Evolutionary conservation across 2,113 vertebrate genomes (phyloP).

Genomic region (Rhea americana): DNA sequence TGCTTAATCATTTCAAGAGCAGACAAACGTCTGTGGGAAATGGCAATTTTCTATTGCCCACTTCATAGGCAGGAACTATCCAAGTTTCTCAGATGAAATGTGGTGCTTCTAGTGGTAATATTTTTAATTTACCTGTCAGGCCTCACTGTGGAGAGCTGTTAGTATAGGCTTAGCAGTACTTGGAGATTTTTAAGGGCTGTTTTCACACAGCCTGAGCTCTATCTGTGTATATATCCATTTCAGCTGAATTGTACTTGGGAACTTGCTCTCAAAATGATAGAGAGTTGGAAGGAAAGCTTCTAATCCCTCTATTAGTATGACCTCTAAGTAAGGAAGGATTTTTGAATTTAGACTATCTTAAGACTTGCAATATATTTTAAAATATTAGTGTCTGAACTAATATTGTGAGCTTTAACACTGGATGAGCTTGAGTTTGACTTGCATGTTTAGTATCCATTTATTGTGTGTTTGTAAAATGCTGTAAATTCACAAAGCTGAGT

Average conservation of each 20-base stretch:
- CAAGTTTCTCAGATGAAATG: background rate
- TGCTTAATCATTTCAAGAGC: background rate
- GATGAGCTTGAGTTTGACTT: background rate
- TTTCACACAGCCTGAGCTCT: background rate
- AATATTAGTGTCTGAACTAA: background rate
- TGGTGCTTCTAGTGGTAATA: background rate
- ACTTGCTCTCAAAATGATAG: background rate
- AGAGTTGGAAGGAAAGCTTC: background rate
- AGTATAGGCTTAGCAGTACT: background rate
- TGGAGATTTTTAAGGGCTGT: background rate
- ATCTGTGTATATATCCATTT: background rate
- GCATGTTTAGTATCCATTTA: background rate
- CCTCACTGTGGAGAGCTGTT: background rate
- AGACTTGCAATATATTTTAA: background rate
- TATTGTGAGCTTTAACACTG: background rate
- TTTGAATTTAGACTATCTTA: background rate
- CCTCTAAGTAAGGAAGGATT: background rate
- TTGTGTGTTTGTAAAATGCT: background rate
- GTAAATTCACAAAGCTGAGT: background rate
- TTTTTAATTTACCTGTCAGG: background rate
- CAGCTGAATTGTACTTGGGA: conserved; percentile 25
- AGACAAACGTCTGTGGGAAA: background rate
- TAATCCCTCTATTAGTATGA: background rate
- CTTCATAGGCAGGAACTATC: background rate
- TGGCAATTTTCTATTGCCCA: background rate